Evolutionary conservation across 1,140 invertebrate species (phyloP), one percentile per base, ranked within the genome.

Genomic region (Drosophila kurseongensis): DNA sequence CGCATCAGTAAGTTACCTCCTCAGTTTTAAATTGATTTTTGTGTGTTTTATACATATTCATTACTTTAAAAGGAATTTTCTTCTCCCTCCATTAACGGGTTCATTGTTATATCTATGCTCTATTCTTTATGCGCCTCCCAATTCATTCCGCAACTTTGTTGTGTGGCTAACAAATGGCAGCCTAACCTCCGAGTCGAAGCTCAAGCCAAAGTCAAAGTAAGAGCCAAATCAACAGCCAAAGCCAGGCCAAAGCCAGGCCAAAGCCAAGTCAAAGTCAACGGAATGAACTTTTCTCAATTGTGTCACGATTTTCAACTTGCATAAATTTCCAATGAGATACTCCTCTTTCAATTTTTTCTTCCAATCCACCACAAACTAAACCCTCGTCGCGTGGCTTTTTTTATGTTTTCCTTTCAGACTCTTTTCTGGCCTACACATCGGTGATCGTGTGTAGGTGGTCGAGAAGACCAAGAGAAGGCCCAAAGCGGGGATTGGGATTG

Each of bases 281-380:
- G 69, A 85, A 57, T 85, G 77, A 85, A 85, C 81, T 85, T 66
- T 85, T 85, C 63, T 50, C 77, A 86, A 85, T 85, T 80, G 81
- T 85, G 78, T 85, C 81, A 85, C 81, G 81, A 85, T 67, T 85
- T 85, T 85, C 81, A 85, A 85, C 81, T 85, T 85, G 81, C 81
- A 85, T 85, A 85, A 65, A 85, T 85, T 85, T 85, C 10, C n/a
- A 29, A 23, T 41, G 29, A 47, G 62, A 61, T 27, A 48, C 23
- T 38, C 32, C 40, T 18, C 35, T 29, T 54, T 29, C 58, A 29
- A 51, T 36, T 38, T 63, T 13, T 23, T 52, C 27, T 14, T n/a
- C 12, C 9, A 52, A 2, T 6, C 29, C 0, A 0, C n/a, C 18
- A 29, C 9, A 38, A 29, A 16, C 13, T 45, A 13, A n/a, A 27